These are phyloP conservation scores for Gopherus flavomarginatus DNA, from an alignment of 2,113 vertebrate species.

Conservation along the genomic window DNA sequence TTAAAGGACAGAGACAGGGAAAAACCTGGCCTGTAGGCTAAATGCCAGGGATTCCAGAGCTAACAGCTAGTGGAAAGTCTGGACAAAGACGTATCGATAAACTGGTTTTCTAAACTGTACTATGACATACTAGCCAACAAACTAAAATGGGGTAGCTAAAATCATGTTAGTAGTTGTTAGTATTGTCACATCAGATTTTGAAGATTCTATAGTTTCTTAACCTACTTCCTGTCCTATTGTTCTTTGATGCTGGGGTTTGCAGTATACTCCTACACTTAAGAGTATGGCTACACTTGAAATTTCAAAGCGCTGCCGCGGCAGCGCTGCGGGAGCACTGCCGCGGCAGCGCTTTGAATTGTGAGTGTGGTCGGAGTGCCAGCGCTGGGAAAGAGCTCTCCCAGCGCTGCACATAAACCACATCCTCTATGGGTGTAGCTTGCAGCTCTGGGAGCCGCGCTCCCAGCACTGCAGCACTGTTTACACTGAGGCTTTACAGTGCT, in stretches of 20 bases:
- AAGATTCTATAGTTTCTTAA: not conserved
- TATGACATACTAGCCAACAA: not conserved
- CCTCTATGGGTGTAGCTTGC: no score
- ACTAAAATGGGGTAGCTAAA: not conserved
- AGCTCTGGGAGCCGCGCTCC: no score
- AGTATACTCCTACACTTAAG: not conserved
- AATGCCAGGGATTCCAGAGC: slow-evolving; percentile 31
- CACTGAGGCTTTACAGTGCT: no score
- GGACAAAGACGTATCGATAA: not conserved
- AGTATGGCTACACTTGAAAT: no score
- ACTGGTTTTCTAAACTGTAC: not conserved
- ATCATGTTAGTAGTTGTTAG: not conserved
- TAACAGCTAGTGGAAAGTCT: not conserved
- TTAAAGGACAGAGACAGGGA: slow-evolving; percentile 9
- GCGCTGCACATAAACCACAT: no score
- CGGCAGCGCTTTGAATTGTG: no score
- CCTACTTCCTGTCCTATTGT: not conserved
- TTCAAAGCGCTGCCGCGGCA: no score
- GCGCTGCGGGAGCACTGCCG: no score
- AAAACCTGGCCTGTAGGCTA: not conserved
- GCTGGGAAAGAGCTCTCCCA: no score
- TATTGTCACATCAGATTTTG: not conserved
- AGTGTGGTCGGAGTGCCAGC: no score
- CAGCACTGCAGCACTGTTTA: no score
- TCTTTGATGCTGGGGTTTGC: not conserved